Evolutionary conservation across 2,113 vertebrate species (phyloP).

Genomic region (Rhipidura dahli): DNA sequence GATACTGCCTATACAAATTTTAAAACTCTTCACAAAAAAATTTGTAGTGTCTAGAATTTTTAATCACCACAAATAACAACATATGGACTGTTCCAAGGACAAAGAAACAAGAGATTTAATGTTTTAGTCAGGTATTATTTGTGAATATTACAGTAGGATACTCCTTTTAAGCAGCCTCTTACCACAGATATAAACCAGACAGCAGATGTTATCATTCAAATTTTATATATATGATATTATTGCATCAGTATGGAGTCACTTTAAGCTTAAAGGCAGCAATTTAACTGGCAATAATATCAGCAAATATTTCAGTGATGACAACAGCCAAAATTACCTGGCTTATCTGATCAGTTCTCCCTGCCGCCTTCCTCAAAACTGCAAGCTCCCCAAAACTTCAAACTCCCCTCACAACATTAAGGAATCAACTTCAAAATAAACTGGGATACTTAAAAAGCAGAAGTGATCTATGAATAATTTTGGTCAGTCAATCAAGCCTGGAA

Average conservation of each 20-base stretch:
- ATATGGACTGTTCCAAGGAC: neutral
- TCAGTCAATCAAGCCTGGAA: neutral
- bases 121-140: neutral
- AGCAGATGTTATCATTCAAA: neutral
- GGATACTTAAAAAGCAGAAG: neutral
- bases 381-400: neutral
- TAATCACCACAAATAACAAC: neutral
- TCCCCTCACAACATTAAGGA: neutral
- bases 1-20: neutral
- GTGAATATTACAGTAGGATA: neutral
- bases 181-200: neutral
- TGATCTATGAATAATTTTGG: neutral
- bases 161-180: neutral
- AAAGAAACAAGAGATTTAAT: neutral
- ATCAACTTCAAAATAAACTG: neutral
- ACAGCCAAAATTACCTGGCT: neutral
- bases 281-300: neutral
- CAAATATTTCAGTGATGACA: neutral
- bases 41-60: neutral
- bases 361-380: neutral
- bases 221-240: neutral
- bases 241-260: neutral
- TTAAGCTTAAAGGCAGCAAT: neutral
- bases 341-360: neutral
- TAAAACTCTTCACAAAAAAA: neutral